These are phyloP conservation scores for Herminia tarsipennalis DNA, from an alignment of 2,888 invertebrate genomes.

Conservation along the genomic window DNA sequence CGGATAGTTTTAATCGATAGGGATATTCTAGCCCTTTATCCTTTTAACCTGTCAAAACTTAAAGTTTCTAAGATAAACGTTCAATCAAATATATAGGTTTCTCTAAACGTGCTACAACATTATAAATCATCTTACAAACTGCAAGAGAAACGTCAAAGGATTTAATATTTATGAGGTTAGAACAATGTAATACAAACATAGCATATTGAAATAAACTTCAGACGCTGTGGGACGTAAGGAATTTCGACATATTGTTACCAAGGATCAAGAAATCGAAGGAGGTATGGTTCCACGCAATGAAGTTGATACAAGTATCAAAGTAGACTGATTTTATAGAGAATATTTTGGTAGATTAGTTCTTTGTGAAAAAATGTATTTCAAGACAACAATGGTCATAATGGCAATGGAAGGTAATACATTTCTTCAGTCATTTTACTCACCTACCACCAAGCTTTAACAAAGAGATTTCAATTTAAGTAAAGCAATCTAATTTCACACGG, in stretches of 20 bases:
- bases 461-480: slow-evolving; percentile 67
- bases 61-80: neutral
- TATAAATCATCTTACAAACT: slow-evolving; percentile 1
- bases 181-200: slow-evolving; percentile 9
- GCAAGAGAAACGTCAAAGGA: slow-evolving; percentile 3
- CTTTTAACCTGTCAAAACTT: no score
- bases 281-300: neutral
- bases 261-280: neutral
- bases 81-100: neutral
- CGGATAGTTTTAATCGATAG: no score
- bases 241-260: slow-evolving; percentile 1
- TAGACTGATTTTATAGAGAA: no score
- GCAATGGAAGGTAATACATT: no score
- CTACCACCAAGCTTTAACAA: slow-evolving; percentile 40
- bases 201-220: slow-evolving; percentile 2
- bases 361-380: no score
- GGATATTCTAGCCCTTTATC: no score
- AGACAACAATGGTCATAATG: no score
- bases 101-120: neutral
- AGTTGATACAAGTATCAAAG: slow-evolving; percentile 2
- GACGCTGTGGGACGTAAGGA: slow-evolving; percentile 5
- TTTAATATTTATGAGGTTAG: slow-evolving; percentile 5
- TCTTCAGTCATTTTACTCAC: slow-evolving; percentile 9
- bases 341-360: no score
- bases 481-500: slow-evolving; percentile 70